Evolutionary conservation across 92 coral and sea anemone genomes (phyloP).

Genomic region (Palythoa caribaeorum): DNA sequence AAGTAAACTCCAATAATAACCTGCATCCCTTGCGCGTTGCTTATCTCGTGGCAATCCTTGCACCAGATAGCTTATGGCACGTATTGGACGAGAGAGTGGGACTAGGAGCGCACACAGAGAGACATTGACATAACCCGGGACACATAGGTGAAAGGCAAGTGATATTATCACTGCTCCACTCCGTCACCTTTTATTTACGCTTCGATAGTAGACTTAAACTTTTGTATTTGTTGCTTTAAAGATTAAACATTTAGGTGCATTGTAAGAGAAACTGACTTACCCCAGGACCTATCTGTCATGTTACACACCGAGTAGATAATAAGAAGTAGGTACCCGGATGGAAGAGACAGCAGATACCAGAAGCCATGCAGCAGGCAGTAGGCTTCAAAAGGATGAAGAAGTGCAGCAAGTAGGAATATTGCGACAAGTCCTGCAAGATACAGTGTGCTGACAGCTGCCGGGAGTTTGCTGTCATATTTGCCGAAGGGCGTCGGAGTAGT

Average conservation of each 20-base stretch:
- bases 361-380: slow-evolving; percentile 79
- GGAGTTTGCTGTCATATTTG: slow-evolving; percentile 45
- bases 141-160: too few relatives aligned
- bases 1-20: too few relatives aligned
- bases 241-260: not conserved
- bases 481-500: slow-evolving; percentile 16
- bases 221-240: not conserved
- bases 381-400: slow-evolving; percentile 85
- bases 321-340: slow-evolving; percentile 91
- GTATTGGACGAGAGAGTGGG: too few relatives aligned
- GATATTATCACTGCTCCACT: too few relatives aligned
- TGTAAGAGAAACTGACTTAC: slow-evolving; percentile 51
- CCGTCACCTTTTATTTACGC: too few relatives aligned
- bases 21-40: too few relatives aligned
- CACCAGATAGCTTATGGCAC: too few relatives aligned
- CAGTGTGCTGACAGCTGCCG: slow-evolving; percentile 77
- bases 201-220: too few relatives aligned
- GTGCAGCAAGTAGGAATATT: slow-evolving; percentile 72
- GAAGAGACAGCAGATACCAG: slow-evolving; percentile 89
- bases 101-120: too few relatives aligned
- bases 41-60: too few relatives aligned
- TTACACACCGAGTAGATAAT: slow-evolving; percentile 91
- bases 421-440: slow-evolving; percentile 77
- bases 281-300: slow-evolving; percentile 97
- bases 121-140: too few relatives aligned